phyloP scores from a whole-genome alignment of 2,113 vertebrate genomes.

The Crotalus helleri region DNA sequence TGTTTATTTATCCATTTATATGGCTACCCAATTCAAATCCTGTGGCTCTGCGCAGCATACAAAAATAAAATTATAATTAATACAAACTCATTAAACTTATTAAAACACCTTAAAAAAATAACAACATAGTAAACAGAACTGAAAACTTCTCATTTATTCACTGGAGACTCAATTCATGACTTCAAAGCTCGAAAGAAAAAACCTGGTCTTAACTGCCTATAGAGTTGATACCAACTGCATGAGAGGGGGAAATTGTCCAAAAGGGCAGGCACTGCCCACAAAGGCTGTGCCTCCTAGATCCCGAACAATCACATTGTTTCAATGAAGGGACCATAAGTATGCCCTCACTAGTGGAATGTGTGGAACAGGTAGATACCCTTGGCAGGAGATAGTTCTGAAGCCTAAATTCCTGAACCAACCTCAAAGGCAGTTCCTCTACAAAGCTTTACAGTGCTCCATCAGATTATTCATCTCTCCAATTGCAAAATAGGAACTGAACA shows the following conservation, averaged over 20 bases:
- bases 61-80: neutral
- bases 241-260: neutral
- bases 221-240: neutral
- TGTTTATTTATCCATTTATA: neutral
- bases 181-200: neutral
- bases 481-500: neutral
- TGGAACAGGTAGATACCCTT: neutral
- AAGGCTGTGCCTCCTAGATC: neutral
- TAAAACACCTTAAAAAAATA: neutral
- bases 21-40: neutral
- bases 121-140: neutral
- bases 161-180: neutral
- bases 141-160: neutral
- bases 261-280: neutral
- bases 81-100: neutral
- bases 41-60: neutral
- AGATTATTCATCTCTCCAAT: neutral
- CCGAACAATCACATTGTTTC: neutral
- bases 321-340: neutral
- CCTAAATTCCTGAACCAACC: neutral
- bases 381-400: neutral
- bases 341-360: neutral
- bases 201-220: neutral
- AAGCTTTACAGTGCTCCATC: neutral
- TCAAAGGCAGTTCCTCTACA: neutral